Percentiles rank a stretch among this genome's conserved stretches.
phyloP scores from a whole-genome alignment of 2,113 vertebrate genomes.

The Gulo gulo region DNA sequence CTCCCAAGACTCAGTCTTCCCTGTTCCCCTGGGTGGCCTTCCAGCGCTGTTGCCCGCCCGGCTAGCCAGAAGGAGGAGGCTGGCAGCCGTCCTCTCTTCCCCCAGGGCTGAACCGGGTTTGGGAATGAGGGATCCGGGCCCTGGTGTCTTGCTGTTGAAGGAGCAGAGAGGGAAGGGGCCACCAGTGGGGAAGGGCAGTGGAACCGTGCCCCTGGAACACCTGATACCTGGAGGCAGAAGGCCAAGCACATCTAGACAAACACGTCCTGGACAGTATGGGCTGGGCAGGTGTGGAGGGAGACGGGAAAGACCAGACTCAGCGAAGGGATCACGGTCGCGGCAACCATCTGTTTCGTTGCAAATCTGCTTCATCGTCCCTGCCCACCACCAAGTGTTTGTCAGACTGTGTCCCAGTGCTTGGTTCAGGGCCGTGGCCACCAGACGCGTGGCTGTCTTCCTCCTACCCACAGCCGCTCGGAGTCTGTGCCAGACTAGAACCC shows the following conservation, averaged over 20 bases:
- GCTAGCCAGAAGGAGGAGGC: neutral
- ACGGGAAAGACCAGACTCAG: neutral
- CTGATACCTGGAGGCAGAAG: neutral
- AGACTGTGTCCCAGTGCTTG: neutral
- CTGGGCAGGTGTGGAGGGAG: neutral
- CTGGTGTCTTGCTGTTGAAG: neutral
- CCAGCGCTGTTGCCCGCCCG: neutral
- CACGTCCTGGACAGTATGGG: neutral
- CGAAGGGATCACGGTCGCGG: neutral
- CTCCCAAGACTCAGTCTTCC: neutral
- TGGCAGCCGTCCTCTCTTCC: neutral
- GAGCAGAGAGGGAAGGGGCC: neutral
- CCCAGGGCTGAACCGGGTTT: neutral
- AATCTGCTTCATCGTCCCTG: neutral
- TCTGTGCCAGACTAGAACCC: neutral
- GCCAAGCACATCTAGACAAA: neutral
- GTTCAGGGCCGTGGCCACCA: neutral
- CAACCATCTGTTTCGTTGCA: neutral
- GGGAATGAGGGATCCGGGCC: neutral
- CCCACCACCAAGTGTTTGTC: neutral
- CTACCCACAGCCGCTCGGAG: neutral
- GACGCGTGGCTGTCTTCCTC: neutral
- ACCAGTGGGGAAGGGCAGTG: neutral
- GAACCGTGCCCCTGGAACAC: neutral
- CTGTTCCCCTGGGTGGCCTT: neutral